Evolutionary conservation across 2,113 vertebrate genomes (phyloP), one percentile per base, ranked within the genome.

Genomic region (Cacatua alba): DNA sequence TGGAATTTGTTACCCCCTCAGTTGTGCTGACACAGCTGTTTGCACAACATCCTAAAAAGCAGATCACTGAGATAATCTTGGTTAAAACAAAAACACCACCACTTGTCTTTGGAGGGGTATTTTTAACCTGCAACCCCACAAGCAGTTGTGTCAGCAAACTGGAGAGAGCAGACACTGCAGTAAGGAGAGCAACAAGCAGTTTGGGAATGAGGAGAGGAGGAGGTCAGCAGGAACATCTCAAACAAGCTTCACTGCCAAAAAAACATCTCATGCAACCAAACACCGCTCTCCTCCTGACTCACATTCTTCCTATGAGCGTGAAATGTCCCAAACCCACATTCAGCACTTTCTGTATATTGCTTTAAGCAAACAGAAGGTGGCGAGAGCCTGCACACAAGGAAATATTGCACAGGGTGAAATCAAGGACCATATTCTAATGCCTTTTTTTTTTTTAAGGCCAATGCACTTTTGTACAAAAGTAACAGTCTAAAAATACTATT

Each of bases 121-220:
- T 95, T 96, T 95, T 89, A 94, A 60, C 57, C 29, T 94, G 89
- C 49, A 95, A 72, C 33, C 70, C 48, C 52, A 92, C 52, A 63
- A 94, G 46, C 64, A 84, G 81, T 60, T 94, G 51, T 70, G 57
- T 89, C 93, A 94, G 93, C 95, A 91, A 86, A 70, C 63, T 13
- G 64, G 19, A 70, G 88, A 90, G 59, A 88, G 46, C 11, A 48
- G 76, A n/a, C 19, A 16, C 82, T 60, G 88, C 55, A 78, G 68
- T 67, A 60, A 90, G 82, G 77, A 88, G 86, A 67, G 72, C 16
- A 86, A 68, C n/a, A 64, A 62, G n/a, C 53, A 63, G n/a, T 26
- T 59, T 41, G 76, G 91, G 72, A 93, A 86, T 1, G 55, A 70
- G 53, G 41, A 68, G 65, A 76, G 68, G 82, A 59, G 25, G 33